Percentiles rank a stretch among this genome's conserved stretches.
Evolutionary conservation across 2,797 vertebrate species (phyloP).

Genomic region (Uromys caudimaculatus): DNA sequence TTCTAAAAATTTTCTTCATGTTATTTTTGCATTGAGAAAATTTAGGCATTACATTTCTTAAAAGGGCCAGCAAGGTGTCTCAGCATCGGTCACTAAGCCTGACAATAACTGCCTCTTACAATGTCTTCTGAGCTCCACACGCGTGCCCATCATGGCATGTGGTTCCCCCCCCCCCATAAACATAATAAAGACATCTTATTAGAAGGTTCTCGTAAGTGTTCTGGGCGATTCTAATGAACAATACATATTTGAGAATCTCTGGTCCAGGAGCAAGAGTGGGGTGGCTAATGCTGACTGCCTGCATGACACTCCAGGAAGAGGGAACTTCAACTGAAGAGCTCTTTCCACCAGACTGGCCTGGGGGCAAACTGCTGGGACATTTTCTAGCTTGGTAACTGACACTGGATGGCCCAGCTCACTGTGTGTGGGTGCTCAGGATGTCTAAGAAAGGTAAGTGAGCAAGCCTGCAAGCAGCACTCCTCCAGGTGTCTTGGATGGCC

Average conservation of each 20-base stretch:
- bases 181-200: neutral
- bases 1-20: neutral
- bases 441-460: neutral
- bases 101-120: neutral
- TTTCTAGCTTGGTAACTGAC: neutral
- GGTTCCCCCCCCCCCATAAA: neutral
- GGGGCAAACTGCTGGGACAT: neutral
- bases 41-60: constrained; percentile 3
- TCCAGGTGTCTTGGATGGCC: neutral
- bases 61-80: neutral
- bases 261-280: neutral
- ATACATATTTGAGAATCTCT: neutral
- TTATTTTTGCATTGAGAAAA: constrained; percentile 10
- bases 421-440: neutral
- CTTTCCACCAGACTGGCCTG: neutral
- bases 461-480: neutral
- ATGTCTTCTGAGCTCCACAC: neutral
- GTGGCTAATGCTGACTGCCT: neutral
- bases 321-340: neutral
- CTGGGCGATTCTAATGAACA: neutral
- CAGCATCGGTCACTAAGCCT: neutral
- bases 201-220: neutral
- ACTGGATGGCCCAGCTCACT: neutral
- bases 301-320: neutral
- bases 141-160: no score